Base-by-base conservation (phyloP, 2,797 vertebrate species). In the Decapterus maruadsi region DNA sequence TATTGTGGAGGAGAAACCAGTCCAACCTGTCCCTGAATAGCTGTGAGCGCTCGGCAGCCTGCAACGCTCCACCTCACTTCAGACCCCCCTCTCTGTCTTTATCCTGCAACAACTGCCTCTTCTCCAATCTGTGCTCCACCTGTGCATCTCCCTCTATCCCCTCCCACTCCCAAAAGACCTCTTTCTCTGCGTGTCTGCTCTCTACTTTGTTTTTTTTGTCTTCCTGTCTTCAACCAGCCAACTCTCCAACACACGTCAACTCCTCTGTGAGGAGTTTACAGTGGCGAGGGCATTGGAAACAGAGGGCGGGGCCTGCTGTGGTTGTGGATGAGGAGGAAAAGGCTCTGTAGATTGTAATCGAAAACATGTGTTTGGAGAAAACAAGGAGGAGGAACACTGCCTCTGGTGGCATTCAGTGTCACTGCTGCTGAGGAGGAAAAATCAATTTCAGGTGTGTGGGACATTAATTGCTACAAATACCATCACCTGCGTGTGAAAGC, bases 11-110 rank as follows among this genome's bases (percentile, higher is more conserved):
- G 6, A 68, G 55, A 82, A 94, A 94, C 93, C 88, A 73, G 93
- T 93, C 72, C 48, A 61, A 92, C 93, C 90, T 72, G 93, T 90
- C 87, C 36, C 56, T 70, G 80, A 84, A 75, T 36, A 75, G 66
- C 59, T 31, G 17, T 20, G 71, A 57, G 65, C 22, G 6, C 4
- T 1, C 2, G 0, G 4, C 16, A 14, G 29, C 31, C 59, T 46
- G 22, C 31, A 22, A 29, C 1, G 58, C 79, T 77, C 81, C 85
- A 78, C 89, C 84, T 82, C 40, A 56, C 61, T 68, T 53, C 26
- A 31, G 10, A 43, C 63, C 77, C 77, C 50, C 62, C 19, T 7
- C 36, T 61, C 59, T 62, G 50, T 72, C 56, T 78, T 78, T 64
- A 73, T 58, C 60, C 74, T 46, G 46, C 58, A 82, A 73, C 78